Evolutionary conservation across 2,888 invertebrate genomes (phyloP).

Genomic region (Tipula vernalis): DNA sequence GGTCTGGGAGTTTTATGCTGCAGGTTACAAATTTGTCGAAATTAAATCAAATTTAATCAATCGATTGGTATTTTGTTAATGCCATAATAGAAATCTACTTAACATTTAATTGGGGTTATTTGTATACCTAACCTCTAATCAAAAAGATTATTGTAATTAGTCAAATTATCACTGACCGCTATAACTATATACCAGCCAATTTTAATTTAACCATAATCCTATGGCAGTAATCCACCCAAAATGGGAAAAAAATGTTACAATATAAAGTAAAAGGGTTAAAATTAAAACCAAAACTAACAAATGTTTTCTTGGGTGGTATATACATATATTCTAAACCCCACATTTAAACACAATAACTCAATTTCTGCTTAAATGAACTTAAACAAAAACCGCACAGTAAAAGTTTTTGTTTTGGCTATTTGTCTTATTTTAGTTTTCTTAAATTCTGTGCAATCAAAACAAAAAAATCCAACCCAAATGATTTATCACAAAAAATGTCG

Average conservation of each 20-base stretch:
- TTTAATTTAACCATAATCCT: neutral
- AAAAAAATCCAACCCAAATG: neutral
- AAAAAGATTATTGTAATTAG: neutral
- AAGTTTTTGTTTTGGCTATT: neutral
- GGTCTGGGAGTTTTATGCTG: neutral
- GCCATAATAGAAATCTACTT: too few relatives aligned
- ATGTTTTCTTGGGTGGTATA: neutral
- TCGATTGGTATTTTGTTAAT: neutral
- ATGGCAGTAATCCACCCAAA: neutral
- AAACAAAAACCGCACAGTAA: neutral
- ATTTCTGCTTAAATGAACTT: neutral
- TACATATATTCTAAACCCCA: neutral
- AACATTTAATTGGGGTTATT: too few relatives aligned
- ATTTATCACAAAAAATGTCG: neutral
- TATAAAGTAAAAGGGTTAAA: neutral
- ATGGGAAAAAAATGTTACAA: neutral
- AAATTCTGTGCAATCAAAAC: neutral
- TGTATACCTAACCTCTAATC: too few relatives aligned
- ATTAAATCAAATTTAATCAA: neutral
- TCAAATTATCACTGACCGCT: neutral
- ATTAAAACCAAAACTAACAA: neutral
- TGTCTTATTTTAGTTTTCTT: neutral
- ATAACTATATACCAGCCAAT: neutral
- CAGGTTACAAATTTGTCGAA: neutral
- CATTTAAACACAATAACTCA: neutral